Percentiles rank a stretch among this genome's conserved stretches.
Conservation (phyloP, 1,140 invertebrate species). For the Globodera rostochiensis region DNA sequence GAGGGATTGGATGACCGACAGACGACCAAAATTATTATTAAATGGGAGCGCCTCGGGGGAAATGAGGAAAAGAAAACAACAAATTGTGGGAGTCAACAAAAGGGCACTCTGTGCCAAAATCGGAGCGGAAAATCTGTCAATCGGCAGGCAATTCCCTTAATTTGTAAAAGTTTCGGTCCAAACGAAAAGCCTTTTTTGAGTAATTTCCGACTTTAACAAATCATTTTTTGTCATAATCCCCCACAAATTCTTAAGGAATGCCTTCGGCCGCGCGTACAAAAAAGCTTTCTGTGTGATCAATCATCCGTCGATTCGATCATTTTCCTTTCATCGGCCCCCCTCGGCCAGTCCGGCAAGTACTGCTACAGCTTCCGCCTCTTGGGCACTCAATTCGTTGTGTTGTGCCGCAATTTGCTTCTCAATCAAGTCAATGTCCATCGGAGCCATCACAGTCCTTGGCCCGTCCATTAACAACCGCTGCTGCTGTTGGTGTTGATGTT, state of each 20-base stretch:
- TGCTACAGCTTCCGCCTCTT: constrained; percentile 25
- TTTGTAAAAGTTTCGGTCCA: too few relatives aligned
- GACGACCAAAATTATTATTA: too few relatives aligned
- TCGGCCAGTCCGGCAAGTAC: constrained; percentile 21
- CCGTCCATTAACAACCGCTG: neutral
- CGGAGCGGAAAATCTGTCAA: too few relatives aligned
- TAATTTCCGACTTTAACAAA: too few relatives aligned
- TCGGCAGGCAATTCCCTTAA: too few relatives aligned
- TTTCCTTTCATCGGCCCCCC: neutral
- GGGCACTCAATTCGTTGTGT: constrained; percentile 19
- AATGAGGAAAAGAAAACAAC: neutral
- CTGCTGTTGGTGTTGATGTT: neutral
- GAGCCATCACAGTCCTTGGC: neutral
- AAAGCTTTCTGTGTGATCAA: neutral
- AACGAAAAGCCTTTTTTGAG: too few relatives aligned
- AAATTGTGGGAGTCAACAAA: neutral
- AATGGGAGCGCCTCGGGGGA: too few relatives aligned
- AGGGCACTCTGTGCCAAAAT: neutral
- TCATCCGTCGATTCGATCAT: neutral
- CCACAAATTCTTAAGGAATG: too few relatives aligned
- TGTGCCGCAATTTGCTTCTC: constrained; percentile 31
- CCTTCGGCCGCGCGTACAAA: too few relatives aligned
- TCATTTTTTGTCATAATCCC: too few relatives aligned
- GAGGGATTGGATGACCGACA: too few relatives aligned
- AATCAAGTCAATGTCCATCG: constrained; percentile 21